phyloP scores from a whole-genome alignment of 2,888 invertebrate species.

The Aplocera efformata region DNA sequence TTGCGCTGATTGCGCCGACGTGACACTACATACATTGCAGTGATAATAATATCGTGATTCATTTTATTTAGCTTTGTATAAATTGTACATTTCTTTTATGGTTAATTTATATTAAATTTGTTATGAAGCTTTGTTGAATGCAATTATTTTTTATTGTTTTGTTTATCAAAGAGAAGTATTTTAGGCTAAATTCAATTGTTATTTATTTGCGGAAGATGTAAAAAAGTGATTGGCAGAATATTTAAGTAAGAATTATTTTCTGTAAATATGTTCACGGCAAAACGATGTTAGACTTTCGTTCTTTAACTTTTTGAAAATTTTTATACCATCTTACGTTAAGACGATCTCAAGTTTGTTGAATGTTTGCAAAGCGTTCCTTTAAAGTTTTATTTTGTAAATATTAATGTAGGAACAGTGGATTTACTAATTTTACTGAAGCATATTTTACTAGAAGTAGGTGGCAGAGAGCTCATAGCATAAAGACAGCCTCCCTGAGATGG shows the following conservation, averaged over 20 bases:
- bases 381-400: constrained; percentile 81
- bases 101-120: constrained; percentile 80
- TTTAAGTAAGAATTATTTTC: constrained; percentile 45
- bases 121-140: constrained; percentile 80
- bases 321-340: constrained; percentile 79
- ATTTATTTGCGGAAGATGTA: constrained; percentile 77
- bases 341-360: constrained; percentile 81
- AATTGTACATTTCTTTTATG: constrained; percentile 77
- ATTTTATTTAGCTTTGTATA: constrained; percentile 73
- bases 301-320: constrained; percentile 67
- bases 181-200: constrained; percentile 80
- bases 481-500: constrained; percentile 47
- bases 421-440: constrained; percentile 69
- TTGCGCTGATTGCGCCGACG: constrained; percentile 26
- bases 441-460: constrained; percentile 54
- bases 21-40: constrained; percentile 52
- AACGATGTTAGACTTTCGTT: constrained; percentile 68
- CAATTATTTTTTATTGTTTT: constrained; percentile 81
- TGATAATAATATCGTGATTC: constrained; percentile 74
- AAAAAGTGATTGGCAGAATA: constrained; percentile 68
- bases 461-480: constrained; percentile 39
- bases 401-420: constrained; percentile 75
- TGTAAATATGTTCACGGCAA: constrained; percentile 67
- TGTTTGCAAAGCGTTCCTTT: constrained; percentile 80
- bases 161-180: constrained; percentile 77